Evolutionary conservation across 2,113 vertebrate genomes (phyloP).

Genomic region (Ivindomyrus marchei): DNA sequence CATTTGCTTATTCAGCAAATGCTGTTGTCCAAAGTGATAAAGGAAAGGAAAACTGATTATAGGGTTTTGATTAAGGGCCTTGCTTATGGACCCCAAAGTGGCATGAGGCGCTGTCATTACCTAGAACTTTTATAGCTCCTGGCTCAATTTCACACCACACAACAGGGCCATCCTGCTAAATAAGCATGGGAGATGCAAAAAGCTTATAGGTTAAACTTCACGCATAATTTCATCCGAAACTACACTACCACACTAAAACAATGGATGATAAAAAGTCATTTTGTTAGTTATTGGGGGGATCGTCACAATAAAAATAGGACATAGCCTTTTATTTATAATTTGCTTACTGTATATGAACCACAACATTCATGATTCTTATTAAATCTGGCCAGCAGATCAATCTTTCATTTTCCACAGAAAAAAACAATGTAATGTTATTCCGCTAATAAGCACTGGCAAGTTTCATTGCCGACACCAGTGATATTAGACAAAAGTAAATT

Average conservation of each 20-base stretch:
- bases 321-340: not conserved
- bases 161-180: too few relatives aligned
- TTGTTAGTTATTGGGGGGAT: not conserved
- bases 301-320: not conserved
- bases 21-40: too few relatives aligned
- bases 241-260: not conserved
- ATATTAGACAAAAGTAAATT: not conserved
- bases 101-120: too few relatives aligned
- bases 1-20: too few relatives aligned
- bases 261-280: not conserved
- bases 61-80: too few relatives aligned
- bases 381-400: not conserved
- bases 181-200: too few relatives aligned
- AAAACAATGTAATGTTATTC: not conserved
- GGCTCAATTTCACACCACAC: too few relatives aligned
- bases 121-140: too few relatives aligned
- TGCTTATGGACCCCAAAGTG: too few relatives aligned
- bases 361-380: not conserved
- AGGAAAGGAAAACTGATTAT: too few relatives aligned
- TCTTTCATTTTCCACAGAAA: not conserved
- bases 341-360: not conserved
- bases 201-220: too few relatives aligned
- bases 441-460: not conserved
- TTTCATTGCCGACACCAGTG: not conserved
- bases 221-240: too few relatives aligned